Conservation (phyloP, 1,140 invertebrate species). For the Aphidius ervi region DNA sequence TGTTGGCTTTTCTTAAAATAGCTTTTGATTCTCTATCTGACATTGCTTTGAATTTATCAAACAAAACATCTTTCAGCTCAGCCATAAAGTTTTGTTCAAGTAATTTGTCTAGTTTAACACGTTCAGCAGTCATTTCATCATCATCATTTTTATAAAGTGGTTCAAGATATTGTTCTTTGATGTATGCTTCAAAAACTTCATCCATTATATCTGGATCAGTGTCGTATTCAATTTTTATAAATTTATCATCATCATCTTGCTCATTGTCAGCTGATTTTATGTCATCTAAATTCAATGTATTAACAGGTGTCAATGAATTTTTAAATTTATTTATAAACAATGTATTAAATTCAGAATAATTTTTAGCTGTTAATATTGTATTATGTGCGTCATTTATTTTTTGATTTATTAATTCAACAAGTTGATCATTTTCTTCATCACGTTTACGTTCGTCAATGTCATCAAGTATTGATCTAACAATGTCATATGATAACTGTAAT, state of each 20-base stretch:
- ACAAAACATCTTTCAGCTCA: slow-evolving; percentile 46
- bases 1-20: slow-evolving; percentile 23
- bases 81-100: slow-evolving; percentile 45
- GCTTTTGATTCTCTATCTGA: slow-evolving; percentile 45
- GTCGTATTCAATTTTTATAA: slow-evolving; percentile 29
- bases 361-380: slow-evolving; percentile 40
- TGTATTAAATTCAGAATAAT: slow-evolving; percentile 40
- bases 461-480: slow-evolving; percentile 35
- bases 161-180: slow-evolving; percentile 45
- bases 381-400: slow-evolving; percentile 39
- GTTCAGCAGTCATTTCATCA: slow-evolving; percentile 29
- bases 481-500: slow-evolving; percentile 38
- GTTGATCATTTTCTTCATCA: slow-evolving; percentile 23
- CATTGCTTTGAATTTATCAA: slow-evolving; percentile 46
- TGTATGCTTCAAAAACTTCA: slow-evolving; percentile 51
- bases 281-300: not conserved
- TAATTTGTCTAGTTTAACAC: slow-evolving; percentile 38
- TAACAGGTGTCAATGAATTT: not conserved
- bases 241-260: slow-evolving; percentile 7
- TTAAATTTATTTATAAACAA: slow-evolving; percentile 32
- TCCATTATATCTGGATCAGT: slow-evolving; percentile 43
- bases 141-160: slow-evolving; percentile 28
- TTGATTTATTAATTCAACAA: slow-evolving; percentile 25
- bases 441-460: slow-evolving; percentile 33
- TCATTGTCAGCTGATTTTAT: not conserved